phyloP scores from a whole-genome alignment of 2,797 vertebrate genomes.

The Pantherophis alleghaniensis region DNA sequence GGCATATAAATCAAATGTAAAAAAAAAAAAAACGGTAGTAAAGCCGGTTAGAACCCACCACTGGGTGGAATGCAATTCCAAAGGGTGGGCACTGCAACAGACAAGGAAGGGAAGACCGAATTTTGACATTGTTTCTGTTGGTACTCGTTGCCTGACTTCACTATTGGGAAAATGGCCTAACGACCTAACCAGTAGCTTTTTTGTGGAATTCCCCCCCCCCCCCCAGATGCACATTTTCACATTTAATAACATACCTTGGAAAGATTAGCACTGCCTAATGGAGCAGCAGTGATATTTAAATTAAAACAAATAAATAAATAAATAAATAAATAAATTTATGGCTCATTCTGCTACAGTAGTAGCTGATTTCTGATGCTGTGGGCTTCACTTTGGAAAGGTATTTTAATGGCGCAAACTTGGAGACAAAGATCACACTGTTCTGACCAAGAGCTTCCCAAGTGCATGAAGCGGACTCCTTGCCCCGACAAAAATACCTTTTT shows the following conservation, averaged over 20 bases:
- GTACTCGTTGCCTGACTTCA: neutral
- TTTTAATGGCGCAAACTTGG: neutral
- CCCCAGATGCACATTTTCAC: neutral
- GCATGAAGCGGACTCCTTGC: too few species aligned
- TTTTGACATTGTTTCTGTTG: neutral
- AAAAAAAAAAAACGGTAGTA: too few species aligned
- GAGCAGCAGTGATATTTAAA: neutral
- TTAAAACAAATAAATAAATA: too few species aligned
- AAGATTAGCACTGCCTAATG: neutral
- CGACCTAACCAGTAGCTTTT: neutral
- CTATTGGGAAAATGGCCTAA: neutral
- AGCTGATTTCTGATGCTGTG: neutral
- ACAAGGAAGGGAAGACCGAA: neutral
- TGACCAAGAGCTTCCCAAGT: too few species aligned
- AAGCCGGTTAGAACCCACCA: too few species aligned
- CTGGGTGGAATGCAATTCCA: neutral
- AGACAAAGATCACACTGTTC: neutral
- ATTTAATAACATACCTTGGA: neutral
- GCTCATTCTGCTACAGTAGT: neutral
- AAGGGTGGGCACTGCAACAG: neutral
- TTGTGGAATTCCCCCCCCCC: rapidly evolving
- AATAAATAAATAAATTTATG: neutral
- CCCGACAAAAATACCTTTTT: too few species aligned
- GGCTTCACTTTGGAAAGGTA: neutral
- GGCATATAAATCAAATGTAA: too few species aligned